Base-by-base conservation (phyloP, 2,888 invertebrate genomes). In the Hanleya hanleyi region DNA sequence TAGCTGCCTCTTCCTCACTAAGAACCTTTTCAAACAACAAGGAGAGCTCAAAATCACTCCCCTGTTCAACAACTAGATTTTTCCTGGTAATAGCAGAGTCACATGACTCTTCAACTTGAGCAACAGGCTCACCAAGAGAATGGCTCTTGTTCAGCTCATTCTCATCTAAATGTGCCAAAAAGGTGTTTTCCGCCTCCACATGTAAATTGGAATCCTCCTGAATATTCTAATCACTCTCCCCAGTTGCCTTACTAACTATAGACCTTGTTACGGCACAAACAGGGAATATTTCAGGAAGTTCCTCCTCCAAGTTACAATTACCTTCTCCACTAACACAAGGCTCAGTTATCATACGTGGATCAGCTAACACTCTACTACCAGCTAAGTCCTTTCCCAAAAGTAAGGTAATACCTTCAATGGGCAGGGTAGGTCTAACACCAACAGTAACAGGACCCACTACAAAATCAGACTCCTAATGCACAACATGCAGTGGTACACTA, bases 311-410 rank as follows among this genome's bases (percentile, higher is more conserved):
- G 9, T 18, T 47, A 12, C 3, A 33, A 32, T 29, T 65, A 5
- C 57, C 32, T 12, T 6, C 18, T 12, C 15, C 29, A 12, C 3
- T 32, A 33, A 29, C 33, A n/a, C 6, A 57, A 2, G 26, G n/a
- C n/a, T 50, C 22, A 57, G 36, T 57, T 18, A 64, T 2, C 3
- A 22, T 35, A n/a, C n/a, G n/a, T 15, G 67, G 76, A 61, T 71
- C 29, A 18, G 67, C 71, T 26, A 67, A 50, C n/a, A 77, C 73
- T 35, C 67, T 74, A 12, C 50, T 64, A 5, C 73, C 73, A 35
- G 73, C 73, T 22, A 75, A 67, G 57, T 76, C 74, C 70, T 74
- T 79, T 36, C 74, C 75, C 67, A 74, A 65, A 49, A 79, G 47
- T 18, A 74, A 69, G 57, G 67, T 57, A 29, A 79, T 69, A 66